Evolutionary conservation across 1,140 invertebrate genomes (phyloP).

Genomic region (Carcinoscorpius rotundicauda): DNA sequence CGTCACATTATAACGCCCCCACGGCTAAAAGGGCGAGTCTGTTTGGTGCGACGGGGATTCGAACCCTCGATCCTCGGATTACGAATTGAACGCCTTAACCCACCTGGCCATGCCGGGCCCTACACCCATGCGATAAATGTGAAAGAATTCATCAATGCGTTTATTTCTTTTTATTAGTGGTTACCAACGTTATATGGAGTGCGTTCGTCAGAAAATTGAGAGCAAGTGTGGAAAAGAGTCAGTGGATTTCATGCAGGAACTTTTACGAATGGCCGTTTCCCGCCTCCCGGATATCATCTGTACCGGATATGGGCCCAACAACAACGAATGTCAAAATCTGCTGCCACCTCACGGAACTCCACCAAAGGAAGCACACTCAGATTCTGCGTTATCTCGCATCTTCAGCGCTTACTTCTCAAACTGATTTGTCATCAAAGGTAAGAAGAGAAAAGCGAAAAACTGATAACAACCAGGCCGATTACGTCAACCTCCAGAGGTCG

Average conservation of each 20-base stretch:
- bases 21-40: too few relatives aligned
- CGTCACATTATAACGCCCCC: too few relatives aligned
- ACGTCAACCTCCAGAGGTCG: too few relatives aligned
- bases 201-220: conserved; percentile 24
- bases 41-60: too few relatives aligned
- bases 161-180: conserved; percentile 6
- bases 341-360: conserved; percentile 18
- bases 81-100: too few relatives aligned
- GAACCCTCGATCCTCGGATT: too few relatives aligned
- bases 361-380: conserved; percentile 20
- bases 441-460: too few relatives aligned
- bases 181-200: conserved; percentile 19
- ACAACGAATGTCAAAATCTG: conserved; percentile 17
- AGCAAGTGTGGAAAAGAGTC: conserved; percentile 27
- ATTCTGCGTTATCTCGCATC: conserved; percentile 20
- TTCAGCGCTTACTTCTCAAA: conserved; percentile 23
- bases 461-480: too few relatives aligned
- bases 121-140: too few relatives aligned
- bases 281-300: conserved; percentile 26
- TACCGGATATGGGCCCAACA: conserved; percentile 20
- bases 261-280: conserved; percentile 26
- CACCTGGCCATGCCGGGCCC: too few relatives aligned
- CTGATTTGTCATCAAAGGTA: conserved; percentile 1
- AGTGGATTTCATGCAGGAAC: conserved; percentile 22
- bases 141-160: too few relatives aligned